Percentiles rank a stretch among this genome's conserved stretches.
These are phyloP conservation scores for Salvelinus fontinalis DNA, from an alignment of 2,113 vertebrate species.

Conservation along the genomic window DNA sequence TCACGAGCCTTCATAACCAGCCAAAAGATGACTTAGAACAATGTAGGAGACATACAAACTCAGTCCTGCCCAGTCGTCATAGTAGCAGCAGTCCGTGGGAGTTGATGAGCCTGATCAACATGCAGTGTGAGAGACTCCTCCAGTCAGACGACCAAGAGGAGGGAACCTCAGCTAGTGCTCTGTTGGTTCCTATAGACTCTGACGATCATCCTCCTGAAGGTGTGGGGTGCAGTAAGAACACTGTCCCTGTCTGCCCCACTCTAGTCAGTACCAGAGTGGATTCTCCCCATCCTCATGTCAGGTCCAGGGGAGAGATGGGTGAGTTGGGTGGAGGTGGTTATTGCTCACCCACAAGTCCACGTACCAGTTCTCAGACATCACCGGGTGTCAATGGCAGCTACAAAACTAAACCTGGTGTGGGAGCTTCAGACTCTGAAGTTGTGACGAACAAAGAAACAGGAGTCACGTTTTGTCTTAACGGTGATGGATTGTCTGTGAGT, in stretches of 20 bases:
- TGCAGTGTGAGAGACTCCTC: slow-evolving; percentile 71
- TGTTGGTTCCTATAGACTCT: not conserved
- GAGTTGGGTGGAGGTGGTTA: not conserved
- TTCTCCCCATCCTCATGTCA: not conserved
- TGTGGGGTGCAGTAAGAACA: not conserved
- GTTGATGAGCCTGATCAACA: slow-evolving; percentile 75
- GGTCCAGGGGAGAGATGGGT: not conserved
- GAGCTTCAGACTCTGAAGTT: not conserved
- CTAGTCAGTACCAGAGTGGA: not conserved
- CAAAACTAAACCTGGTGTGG: not conserved
- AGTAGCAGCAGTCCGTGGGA: slow-evolving; percentile 61
- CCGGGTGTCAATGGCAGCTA: not conserved
- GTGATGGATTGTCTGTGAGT: not conserved
- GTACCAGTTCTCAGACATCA: slow-evolving; percentile 7
- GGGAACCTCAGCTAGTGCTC: not conserved
- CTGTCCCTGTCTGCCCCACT: not conserved
- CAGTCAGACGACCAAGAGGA: slow-evolving; percentile 38
- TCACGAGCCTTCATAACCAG: not conserved
- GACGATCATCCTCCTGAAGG: no score
- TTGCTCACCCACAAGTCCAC: not conserved
- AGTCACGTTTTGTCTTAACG: not conserved
- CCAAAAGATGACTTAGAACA: slow-evolving; percentile 17
- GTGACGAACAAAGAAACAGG: not conserved
- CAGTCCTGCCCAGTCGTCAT: slow-evolving; percentile 14
- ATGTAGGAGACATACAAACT: slow-evolving; percentile 10